These are phyloP conservation scores for Notamacropus eugenii DNA, from an alignment of 2,797 vertebrate species.

Conservation along the genomic window DNA sequence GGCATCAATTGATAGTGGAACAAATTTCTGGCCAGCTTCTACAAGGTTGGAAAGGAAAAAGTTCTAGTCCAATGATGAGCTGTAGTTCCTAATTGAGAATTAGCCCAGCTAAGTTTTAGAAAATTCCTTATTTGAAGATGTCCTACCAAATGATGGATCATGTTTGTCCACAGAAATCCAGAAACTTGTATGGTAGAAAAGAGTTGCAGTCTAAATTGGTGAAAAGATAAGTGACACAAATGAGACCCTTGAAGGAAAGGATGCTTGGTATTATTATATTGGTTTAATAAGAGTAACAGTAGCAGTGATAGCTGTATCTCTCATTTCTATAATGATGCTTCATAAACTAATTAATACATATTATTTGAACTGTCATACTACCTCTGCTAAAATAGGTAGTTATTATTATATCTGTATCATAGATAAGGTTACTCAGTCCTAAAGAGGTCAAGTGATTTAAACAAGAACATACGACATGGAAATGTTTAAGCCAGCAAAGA, in stretches of 20 bases:
- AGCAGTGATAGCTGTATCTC: not conserved
- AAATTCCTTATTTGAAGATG: not conserved
- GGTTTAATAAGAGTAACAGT: not conserved
- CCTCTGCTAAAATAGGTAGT: not conserved
- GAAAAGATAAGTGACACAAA: not conserved
- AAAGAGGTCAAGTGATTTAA: not conserved
- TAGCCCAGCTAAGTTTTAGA: not conserved
- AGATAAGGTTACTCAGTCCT: not conserved
- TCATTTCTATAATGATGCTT: not conserved
- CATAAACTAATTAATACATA: not conserved
- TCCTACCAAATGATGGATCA: not conserved
- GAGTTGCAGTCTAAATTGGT: not conserved
- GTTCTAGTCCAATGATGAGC: not conserved
- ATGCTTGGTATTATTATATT: not conserved
- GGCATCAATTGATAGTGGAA: not conserved
- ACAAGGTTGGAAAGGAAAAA: not conserved
- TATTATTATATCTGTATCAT: not conserved
- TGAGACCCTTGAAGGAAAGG: not conserved
- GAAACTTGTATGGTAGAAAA: not conserved
- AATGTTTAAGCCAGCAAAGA: not conserved
- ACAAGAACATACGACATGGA: not conserved
- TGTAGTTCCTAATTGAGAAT: not conserved
- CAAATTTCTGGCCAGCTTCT: not conserved
- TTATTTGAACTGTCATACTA: not conserved
- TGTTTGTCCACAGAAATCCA: not conserved